Percentiles rank a stretch among this genome's conserved stretches.
Evolutionary conservation across 2,113 vertebrate genomes (phyloP).

Genomic region (Spea bombifrons): DNA sequence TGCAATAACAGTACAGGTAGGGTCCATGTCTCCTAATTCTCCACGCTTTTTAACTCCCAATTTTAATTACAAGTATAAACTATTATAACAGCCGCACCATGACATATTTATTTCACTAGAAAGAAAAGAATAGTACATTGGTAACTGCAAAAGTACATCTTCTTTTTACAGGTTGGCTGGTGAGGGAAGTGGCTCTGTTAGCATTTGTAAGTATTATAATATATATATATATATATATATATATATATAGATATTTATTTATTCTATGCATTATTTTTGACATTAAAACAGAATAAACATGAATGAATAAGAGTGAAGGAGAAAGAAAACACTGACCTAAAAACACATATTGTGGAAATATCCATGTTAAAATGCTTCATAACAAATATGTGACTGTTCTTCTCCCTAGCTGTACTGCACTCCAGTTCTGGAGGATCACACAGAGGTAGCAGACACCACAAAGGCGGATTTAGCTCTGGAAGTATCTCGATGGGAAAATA

Average conservation of each 20-base stretch:
- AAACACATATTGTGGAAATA: too few relatives aligned
- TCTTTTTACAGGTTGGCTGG: constrained; percentile 23
- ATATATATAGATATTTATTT: neutral
- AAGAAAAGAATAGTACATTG: too few relatives aligned
- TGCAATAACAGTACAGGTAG: too few relatives aligned
- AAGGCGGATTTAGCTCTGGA: constrained; percentile 14
- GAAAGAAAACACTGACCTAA: neutral
- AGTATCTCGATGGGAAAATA: constrained; percentile 20
- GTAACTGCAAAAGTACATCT: neutral
- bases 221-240: neutral
- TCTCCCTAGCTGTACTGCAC: constrained; percentile 4
- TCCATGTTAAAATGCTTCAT: neutral
- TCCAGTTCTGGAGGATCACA: constrained; percentile 4
- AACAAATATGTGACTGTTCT: neutral
- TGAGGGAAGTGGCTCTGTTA: constrained; percentile 25
- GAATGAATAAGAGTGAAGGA: too few relatives aligned
- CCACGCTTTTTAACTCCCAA: too few relatives aligned
- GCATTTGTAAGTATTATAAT: constrained; percentile 34
- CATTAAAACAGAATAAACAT: too few relatives aligned
- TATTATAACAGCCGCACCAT: too few relatives aligned
- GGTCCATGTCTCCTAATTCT: too few relatives aligned
- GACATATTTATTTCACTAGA: too few relatives aligned
- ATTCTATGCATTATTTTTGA: neutral
- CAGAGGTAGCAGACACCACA: constrained; percentile 19
- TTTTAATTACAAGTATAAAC: too few relatives aligned